Evolutionary conservation across 1,140 invertebrate species (phyloP), one percentile per base, ranked within the genome.

Genomic region (Eumeta japonica): DNA sequence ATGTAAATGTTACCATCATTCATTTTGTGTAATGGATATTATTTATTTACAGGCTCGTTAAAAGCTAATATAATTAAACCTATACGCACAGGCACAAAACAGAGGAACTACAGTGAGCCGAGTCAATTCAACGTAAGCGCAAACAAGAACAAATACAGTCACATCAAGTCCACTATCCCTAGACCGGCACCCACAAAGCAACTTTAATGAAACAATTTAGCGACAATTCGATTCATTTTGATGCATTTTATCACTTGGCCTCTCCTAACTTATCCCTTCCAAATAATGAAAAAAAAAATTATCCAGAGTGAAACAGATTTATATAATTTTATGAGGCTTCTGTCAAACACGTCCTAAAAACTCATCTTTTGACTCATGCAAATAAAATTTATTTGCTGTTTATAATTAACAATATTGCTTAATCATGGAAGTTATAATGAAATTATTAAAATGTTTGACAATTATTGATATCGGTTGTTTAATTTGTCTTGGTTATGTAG

Each of bases 91-190:
- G 46, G 1, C 18, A 24, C 18, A 50, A 53, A 48, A 2, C 33
- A 2, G 45, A 33, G 24, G 9, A n/a, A n/a, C n/a, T n/a, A n/a
- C n/a, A n/a, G 46, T 13, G 55, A 56, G 16, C 30, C 39, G 1
- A 68, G 54, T 28, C 61, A n/a, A n/a, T n/a, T 61, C 2, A 67
- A 62, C 35, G 28, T 68, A 1, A 67, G 55, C 38, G 42, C 46
- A 1, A n/a, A 52, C 3, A 60, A 46, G 14, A 67, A 61, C 24
- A 65, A 62, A 32, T 73, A 55, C 27, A 68, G 58, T 39, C 60
- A 70, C 36, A 46, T 73, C 9, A 76, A 76, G 41, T 73, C 73
- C 11, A 72, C 72, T 18, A 73, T 76, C 45, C 61, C 67, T 3
- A 55, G 62, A 46, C 60, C 56, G 16, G 36, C 47, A 3, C 16